Base-by-base conservation (phyloP, 2,797 vertebrate genomes). In the Sebastes nivosus region DNA sequence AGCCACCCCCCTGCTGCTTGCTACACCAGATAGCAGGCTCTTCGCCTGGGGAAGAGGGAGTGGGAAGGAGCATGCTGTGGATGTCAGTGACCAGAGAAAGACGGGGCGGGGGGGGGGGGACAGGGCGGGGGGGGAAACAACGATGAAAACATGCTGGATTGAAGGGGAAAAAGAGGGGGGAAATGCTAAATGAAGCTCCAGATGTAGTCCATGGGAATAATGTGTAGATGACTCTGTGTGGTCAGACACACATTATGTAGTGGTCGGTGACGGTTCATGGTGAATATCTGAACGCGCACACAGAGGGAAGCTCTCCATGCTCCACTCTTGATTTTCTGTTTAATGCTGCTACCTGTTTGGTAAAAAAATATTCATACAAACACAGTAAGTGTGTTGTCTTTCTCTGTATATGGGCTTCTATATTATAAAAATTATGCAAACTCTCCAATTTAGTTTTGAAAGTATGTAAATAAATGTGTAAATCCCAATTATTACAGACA, bases 61-160 rank as follows among this genome's bases (percentile, higher is more conserved):
- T 77, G 79, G 91, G 89, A 94, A 90, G 88, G 67, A 90, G 89
- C 89, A 88, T 67, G 92, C 92, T 93, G 93, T 86, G 88, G 92
- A 94, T 92, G 93, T 91, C 92, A 92, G 92, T 88, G 92, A 94
- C 92, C 92, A 81, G 78, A 88, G 82, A 82, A 83, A 89, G 78
- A 67, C 54, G n/a, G 65, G 64, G 64, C 14, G 6, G 5, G 1
- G 13, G 36, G 38, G 22, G 8, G 27, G 5, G 5, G 30, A 67
- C n/a, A n/a, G 6, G 5, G 1, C 11, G 36, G 38, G 22, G 8
- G 27, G 5, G 5, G 30, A 67, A 4, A 58, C 12, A 79, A 79
- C 4, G n/a, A 87, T 57, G 50, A 92, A 93, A 92, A 90, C 76
- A 80, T 69, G 75, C 81, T 67, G 78, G 75, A 85, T 75, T 4